A percentile compares a stretch with the other conserved stretches of the same genome.
phyloP scores from a whole-genome alignment of 2,888 invertebrate species.

The Apoda limacodes region DNA sequence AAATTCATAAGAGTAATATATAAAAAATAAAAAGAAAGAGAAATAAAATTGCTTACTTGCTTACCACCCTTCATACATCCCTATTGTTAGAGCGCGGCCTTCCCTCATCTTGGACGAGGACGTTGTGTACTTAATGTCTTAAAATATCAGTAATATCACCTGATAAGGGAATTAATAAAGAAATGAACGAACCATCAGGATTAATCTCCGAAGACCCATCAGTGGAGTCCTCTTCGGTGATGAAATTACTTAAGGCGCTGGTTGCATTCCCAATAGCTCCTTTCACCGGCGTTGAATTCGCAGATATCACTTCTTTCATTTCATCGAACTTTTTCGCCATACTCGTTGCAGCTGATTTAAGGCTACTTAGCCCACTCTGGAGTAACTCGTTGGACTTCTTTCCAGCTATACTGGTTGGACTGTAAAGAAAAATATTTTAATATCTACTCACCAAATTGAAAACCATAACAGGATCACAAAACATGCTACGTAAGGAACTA shows the following conservation, averaged over 20 bases:
- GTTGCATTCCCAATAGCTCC: conserved; percentile 63
- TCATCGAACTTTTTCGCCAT: conserved; percentile 92
- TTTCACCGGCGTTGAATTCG: conserved; percentile 88
- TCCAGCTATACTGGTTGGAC: conserved; percentile 84
- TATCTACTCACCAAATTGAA: too few species aligned
- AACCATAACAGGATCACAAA: too few species aligned
- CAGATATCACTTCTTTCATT: conserved; percentile 90
- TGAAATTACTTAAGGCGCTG: conserved; percentile 47
- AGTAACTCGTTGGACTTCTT: conserved; percentile 90
- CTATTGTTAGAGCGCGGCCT: too few species aligned
- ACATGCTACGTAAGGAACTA: too few species aligned
- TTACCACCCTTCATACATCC: too few species aligned
- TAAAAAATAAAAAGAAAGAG: background rate
- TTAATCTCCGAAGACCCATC: conserved; percentile 59
- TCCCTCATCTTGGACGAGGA: too few species aligned
- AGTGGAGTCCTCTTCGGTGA: conserved; percentile 50
- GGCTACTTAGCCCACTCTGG: conserved; percentile 86
- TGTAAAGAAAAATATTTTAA: too few species aligned
- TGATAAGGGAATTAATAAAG: conserved; percentile 1
- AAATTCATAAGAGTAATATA: conserved; percentile 2
- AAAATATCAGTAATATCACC: background rate
- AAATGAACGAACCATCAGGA: conserved; percentile 50
- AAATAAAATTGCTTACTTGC: too few species aligned
- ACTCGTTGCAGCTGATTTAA: conserved; percentile 87
- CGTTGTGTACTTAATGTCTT: conserved; percentile 38